These are phyloP conservation scores for Stichopus horrens DNA, from an alignment of 53 echinoderm and acorn worm genomes.

Conservation along the genomic window DNA sequence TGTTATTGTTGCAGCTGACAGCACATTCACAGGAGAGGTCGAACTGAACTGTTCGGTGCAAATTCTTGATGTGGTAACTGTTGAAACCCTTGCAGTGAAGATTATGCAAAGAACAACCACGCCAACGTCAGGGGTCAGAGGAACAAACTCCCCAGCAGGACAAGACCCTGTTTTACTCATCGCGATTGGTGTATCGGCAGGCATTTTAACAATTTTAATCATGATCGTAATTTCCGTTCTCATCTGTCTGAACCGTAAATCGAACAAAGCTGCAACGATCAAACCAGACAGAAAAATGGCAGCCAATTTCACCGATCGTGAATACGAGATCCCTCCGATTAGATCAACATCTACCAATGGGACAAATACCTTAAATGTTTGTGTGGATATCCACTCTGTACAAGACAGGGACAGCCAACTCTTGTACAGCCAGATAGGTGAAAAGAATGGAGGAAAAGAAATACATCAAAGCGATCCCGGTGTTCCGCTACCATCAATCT, in stretches of 20 bases:
- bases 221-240: not conserved
- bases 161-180: not conserved
- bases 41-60: not conserved
- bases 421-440: not conserved
- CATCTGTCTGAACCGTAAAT: not conserved
- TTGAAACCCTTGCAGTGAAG: not conserved
- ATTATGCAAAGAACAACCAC: too few species aligned
- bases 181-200: not conserved
- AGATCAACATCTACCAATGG: not conserved
- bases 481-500: not conserved
- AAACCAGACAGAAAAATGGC: not conserved
- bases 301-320: not conserved
- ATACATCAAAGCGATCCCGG: not conserved
- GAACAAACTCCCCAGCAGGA: not conserved
- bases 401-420: not conserved
- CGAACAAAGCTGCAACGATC: not conserved
- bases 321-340: not conserved
- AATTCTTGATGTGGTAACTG: not conserved
- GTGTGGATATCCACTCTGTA: not conserved
- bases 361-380: too few species aligned
- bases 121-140: too few species aligned
- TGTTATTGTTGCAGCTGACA: not conserved
- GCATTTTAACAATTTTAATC: not conserved
- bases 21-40: not conserved
- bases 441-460: not conserved